phyloP scores from a whole-genome alignment of 2,888 invertebrate species.

The Agrotis segetum region DNA sequence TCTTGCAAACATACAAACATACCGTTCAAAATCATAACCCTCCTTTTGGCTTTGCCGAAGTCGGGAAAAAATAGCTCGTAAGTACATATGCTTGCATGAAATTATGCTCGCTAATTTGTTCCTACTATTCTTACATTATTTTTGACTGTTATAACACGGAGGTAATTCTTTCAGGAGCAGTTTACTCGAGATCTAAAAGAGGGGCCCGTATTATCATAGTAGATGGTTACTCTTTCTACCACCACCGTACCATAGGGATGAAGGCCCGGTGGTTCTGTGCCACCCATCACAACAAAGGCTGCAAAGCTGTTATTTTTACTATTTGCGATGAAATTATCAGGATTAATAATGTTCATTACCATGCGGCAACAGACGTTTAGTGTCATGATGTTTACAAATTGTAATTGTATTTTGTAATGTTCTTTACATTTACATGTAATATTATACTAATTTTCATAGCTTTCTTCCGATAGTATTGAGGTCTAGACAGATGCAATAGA shows the following conservation, averaged over 20 bases:
- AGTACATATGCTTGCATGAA: no score
- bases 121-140: no score
- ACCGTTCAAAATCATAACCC: no score
- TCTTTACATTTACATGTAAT: no score
- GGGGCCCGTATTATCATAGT: constrained; percentile 34
- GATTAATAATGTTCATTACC: constrained; percentile 51
- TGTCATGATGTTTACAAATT: background rate
- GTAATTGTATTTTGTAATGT: background rate
- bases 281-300: constrained; percentile 26
- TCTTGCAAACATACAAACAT: no score
- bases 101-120: no score
- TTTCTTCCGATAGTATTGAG: background rate
- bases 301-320: constrained; percentile 39
- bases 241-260: constrained; percentile 21
- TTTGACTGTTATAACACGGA: background rate
- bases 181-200: constrained; percentile 32
- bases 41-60: no score
- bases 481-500: no score
- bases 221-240: constrained; percentile 45
- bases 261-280: constrained; percentile 55
- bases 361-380: background rate
- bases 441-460: background rate
- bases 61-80: no score
- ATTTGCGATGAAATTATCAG: constrained; percentile 38
- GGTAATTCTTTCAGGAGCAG: constrained; percentile 29